Base-by-base conservation (phyloP, 2,888 invertebrate species). In the Hypsopygia costalis region DNA sequence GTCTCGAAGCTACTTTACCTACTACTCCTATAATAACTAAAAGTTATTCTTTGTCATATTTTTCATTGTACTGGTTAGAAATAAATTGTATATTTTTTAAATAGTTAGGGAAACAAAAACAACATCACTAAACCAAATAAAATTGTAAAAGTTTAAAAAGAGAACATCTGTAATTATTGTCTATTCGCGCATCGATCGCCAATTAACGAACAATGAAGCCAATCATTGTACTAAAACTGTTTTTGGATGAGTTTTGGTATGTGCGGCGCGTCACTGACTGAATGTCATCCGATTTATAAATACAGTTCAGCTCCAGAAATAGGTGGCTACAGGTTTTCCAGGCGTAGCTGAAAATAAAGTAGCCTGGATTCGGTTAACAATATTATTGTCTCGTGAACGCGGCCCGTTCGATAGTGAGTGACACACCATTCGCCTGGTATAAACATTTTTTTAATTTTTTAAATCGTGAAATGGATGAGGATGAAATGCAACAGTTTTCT, bases 401-500 rank as follows among this genome's bases (percentile, higher is more conserved):
- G 71, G 63, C 62, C 55, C 67, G 73, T 67, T 53, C 58, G 61
- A 62, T 57, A 69, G 80, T 79, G 79, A 73, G 78, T 77, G 55
- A 58, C 59, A 61, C 55, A 54, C 66, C 63, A 63, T 71, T 67
- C 66, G 64, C 68, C 73, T 69, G 62, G 66, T 61, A 11, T 11
- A 7, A 11, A 31, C 8, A 8, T 38, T 5, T 22, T 37, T 37
- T 4, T 36, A 29, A 25, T 58, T 59, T 49, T 48, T 55, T 58
- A 53, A 39, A 43, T 40, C 53, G 60, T 62, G 60, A 68, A 70
- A 90, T 89, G 88, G 89, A 86, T 74, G 91, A 91, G 71, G 92
- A 91, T 69, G 90, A 91, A 55, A 81, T 91, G 61, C 94, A 94
- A 81, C 95, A 95, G 79, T 95, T 95, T 83, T 95, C 95, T 78